Evolutionary conservation across 2,113 vertebrate species (phyloP).

Genomic region (Semnornis frantzii): DNA sequence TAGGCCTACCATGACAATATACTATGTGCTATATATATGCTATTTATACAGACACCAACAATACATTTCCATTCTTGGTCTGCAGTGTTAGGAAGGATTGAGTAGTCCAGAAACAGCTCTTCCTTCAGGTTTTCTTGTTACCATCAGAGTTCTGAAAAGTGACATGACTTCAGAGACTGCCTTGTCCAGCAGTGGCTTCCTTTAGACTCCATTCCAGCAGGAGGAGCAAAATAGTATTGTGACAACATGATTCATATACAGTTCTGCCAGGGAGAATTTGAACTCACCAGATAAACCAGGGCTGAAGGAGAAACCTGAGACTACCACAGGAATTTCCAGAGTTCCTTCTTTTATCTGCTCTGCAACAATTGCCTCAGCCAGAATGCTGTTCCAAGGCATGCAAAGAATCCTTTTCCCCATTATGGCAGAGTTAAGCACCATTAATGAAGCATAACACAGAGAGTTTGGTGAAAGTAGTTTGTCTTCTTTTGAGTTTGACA

Average conservation of each 20-base stretch:
- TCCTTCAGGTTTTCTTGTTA: not conserved
- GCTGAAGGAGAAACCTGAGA: not conserved
- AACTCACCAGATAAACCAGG: not conserved
- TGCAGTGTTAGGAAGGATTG: not conserved
- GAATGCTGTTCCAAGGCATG: not conserved
- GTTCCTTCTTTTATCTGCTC: not conserved
- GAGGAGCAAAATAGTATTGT: not conserved
- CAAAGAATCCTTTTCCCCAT: not conserved
- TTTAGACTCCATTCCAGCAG: not conserved
- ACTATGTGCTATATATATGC: too few relatives aligned
- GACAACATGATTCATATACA: not conserved
- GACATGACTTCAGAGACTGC: not conserved
- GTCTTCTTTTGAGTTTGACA: not conserved
- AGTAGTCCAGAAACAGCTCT: not conserved
- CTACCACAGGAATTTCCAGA: not conserved
- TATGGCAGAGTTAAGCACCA: not conserved
- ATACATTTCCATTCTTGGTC: not conserved
- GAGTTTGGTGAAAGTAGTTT: not conserved
- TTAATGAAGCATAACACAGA: not conserved
- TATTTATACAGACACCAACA: not conserved
- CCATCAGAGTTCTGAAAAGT: not conserved
- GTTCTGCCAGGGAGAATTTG: not conserved
- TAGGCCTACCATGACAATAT: too few relatives aligned
- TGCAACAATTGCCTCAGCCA: not conserved
- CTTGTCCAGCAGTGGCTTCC: not conserved